Conservation (phyloP, 2,797 vertebrate genomes). For the Sebastes variabilis region DNA sequence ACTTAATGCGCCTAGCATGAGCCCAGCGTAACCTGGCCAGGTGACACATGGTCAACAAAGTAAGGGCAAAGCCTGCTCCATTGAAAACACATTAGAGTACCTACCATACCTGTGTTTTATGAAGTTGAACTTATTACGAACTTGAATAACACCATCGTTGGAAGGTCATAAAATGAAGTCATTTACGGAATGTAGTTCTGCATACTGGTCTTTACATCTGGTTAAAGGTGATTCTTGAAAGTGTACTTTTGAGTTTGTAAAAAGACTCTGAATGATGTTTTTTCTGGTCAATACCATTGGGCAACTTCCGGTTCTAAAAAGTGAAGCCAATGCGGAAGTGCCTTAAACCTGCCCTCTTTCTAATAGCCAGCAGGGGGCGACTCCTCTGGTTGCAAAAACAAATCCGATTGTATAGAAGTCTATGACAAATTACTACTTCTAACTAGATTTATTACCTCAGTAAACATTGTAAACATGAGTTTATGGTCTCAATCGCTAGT, state of each 20-base stretch:
- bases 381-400: too few species aligned
- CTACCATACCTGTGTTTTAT: not conserved
- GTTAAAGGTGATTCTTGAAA: not conserved
- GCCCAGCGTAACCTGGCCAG: not conserved
- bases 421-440: too few species aligned
- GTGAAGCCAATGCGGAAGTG: too few species aligned
- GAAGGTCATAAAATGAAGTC: not conserved
- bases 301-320: fast-evolving
- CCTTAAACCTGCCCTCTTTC: too few species aligned
- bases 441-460: too few species aligned
- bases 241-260: not conserved
- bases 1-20: not conserved
- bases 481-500: too few species aligned
- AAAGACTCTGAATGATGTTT: not conserved
- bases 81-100: not conserved
- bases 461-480: too few species aligned
- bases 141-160: not conserved
- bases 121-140: not conserved
- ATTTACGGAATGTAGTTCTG: not conserved
- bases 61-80: not conserved
- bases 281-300: not conserved
- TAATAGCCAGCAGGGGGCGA: too few species aligned
- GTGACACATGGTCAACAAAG: not conserved
- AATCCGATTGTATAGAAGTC: fast-evolving
- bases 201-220: not conserved